Percentiles rank a stretch among this genome's conserved stretches.
Evolutionary conservation across 2,113 vertebrate genomes (phyloP).

Genomic region (Tamias sibiricus): DNA sequence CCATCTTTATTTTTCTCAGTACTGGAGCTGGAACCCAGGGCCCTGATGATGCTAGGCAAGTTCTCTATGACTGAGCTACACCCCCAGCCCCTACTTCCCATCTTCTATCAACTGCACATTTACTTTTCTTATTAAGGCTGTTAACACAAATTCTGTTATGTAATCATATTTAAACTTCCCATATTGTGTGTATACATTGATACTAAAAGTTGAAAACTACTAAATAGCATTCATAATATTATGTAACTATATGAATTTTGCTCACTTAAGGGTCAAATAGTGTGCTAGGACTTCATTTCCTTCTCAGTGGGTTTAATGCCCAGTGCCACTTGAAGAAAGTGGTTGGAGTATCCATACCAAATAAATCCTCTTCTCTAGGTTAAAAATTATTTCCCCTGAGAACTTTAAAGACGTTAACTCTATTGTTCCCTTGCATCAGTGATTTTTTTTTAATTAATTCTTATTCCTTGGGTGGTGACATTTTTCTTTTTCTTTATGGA

Average conservation of each 20-base stretch:
- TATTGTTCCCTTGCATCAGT: not conserved
- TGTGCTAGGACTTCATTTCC: not conserved
- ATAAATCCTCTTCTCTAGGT: conserved; percentile 5
- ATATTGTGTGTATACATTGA: not conserved
- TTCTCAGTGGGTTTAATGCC: not conserved
- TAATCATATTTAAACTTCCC: not conserved
- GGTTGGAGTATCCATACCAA: not conserved
- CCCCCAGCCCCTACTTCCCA: not conserved
- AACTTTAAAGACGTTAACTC: not conserved
- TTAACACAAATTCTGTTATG: not conserved
- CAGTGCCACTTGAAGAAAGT: not conserved
- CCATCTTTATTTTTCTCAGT: not conserved
- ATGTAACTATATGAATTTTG: not conserved
- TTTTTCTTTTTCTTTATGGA: conserved; percentile 28
- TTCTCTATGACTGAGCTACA: not conserved
- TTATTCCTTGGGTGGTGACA: not conserved
- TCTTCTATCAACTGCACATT: not conserved
- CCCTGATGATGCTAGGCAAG: not conserved
- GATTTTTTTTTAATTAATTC: not conserved
- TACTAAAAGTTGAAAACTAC: not conserved
- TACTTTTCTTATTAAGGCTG: not conserved
- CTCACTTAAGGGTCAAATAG: conserved; percentile 18
- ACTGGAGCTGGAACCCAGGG: not conserved
- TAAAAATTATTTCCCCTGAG: conserved; percentile 5
- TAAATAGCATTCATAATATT: not conserved